Conservation (phyloP, 2,888 invertebrate species). For the Helleia helle region DNA sequence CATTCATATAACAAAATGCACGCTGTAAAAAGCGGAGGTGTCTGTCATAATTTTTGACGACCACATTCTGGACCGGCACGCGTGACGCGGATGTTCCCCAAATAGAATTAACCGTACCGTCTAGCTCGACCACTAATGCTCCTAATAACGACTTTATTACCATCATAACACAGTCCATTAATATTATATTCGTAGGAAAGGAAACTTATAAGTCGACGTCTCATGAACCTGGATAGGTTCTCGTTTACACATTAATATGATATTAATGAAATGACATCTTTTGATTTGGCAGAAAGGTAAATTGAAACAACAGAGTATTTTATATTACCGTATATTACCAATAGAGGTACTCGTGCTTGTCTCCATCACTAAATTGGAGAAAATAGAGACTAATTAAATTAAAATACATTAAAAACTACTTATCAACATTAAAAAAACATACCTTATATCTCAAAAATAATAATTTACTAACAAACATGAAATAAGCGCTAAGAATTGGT, state of each 20-base stretch:
- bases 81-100: conserved; percentile 41
- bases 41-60: conserved; percentile 10
- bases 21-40: neutral
- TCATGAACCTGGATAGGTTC: conserved; percentile 17
- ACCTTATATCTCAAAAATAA: conserved; percentile 69
- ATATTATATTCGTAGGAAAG: conserved; percentile 29
- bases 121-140: conserved; percentile 26
- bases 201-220: conserved; percentile 42
- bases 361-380: conserved; percentile 47
- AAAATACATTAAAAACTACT: conserved; percentile 68
- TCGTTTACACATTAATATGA: conserved; percentile 6
- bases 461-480: conserved; percentile 70
- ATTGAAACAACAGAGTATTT: conserved; percentile 33
- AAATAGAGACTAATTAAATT: conserved; percentile 49
- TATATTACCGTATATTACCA: conserved; percentile 58
- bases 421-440: conserved; percentile 68
- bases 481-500: conserved; percentile 25
- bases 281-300: conserved; percentile 14
- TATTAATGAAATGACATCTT: no score
- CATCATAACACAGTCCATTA: neutral
- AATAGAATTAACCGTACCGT: conserved; percentile 51
- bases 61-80: conserved; percentile 29
- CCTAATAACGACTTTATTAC: conserved; percentile 8
- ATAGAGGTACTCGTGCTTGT: conserved; percentile 54
- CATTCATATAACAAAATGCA: no score